Evolutionary conservation across 37 sponge, comb jelly and placozoan genomes (phyloP).

Genomic region (Halisarca cf. caerulea): DNA sequence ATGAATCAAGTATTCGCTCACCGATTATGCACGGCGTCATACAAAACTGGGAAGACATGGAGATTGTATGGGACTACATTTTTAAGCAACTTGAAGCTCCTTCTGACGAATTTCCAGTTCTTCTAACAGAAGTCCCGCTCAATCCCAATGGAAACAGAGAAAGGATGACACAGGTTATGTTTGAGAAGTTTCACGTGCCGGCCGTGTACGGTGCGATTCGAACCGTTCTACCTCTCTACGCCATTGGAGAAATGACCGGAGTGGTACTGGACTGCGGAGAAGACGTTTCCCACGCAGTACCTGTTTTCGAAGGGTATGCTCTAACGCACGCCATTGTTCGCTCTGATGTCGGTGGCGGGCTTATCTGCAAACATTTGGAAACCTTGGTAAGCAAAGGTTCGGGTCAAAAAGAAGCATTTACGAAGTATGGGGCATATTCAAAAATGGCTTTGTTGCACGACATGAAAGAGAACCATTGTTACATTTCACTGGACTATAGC

Average conservation of each 20-base stretch:
- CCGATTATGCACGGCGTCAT: constrained; percentile 50
- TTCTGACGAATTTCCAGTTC: constrained; percentile 58
- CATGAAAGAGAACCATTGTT: constrained; percentile 66
- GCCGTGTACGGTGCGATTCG: constrained; percentile 54
- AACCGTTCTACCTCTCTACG: constrained; percentile 60
- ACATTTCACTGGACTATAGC: constrained; percentile 53
- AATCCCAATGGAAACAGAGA: constrained; percentile 66
- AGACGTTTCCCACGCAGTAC: constrained; percentile 55
- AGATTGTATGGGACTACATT: constrained; percentile 51
- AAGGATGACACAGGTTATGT: constrained; percentile 72
- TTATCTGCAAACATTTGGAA: constrained; percentile 44
- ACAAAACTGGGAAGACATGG: constrained; percentile 57
- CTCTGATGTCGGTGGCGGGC: constrained; percentile 36
- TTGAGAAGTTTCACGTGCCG: constrained; percentile 63
- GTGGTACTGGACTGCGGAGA: constrained; percentile 63
- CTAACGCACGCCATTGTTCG: constrained; percentile 57
- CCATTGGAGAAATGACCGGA: constrained; percentile 57
- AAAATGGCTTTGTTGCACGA: constrained; percentile 33
- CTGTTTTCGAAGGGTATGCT: constrained; percentile 63
- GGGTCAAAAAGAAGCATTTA: constrained; percentile 18
- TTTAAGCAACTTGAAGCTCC: constrained; percentile 45
- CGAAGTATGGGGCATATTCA: background rate
- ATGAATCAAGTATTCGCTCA: constrained; percentile 5
- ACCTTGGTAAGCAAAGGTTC: constrained; percentile 43
- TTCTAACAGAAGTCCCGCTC: constrained; percentile 63